Evolutionary conservation across 2,888 invertebrate species (phyloP), one percentile per base, ranked within the genome.

Genomic region (Tholera decimalis): DNA sequence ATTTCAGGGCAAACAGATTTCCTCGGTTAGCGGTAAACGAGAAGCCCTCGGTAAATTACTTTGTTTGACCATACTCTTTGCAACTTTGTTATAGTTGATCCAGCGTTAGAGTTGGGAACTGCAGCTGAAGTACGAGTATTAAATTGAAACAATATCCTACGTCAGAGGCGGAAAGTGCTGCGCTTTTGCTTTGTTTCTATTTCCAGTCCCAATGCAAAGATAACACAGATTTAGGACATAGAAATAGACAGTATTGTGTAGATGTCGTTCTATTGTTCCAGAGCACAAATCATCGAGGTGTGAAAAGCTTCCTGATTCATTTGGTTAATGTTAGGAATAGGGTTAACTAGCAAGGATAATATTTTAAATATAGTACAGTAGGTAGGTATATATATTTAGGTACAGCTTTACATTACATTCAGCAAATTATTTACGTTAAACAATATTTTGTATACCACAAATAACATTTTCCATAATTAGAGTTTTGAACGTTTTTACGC

Each of bases 1-100:
- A 51, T 77, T 68, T 64, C 47, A 47, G 46, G 28, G 53, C 24
- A 49, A 63, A 65, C 59, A 28, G 41, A 62, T 76, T 73, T 59
- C 18, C 47, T 43, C 22, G 15, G 43, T 55, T 24, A 37, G 24
- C 41, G 41, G 37, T 24, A 39, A 72, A 44, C 26, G 37, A 30
- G 37, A 56, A 39, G 51, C 51, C 47, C 15, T 39, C 44, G 8
- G 33, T 49, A 50, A 41, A 56, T 63, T 59, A 57, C 56, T 62
- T 67, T 59, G 67, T 67, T 62, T 53, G 55, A 37, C 39, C 26
- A 13, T 39, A 62, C 53, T 33, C 49, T 46, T 54, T 49, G 57
- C 24, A 50, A 64, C 63, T 56, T 59, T 77, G 67, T 64, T 44
- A 20, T 24, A 59, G 37, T 71, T 64, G 37, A 50, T 30, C 18